These are phyloP conservation scores for Callinectes sapidus DNA, from an alignment of 2,888 invertebrate species.

Conservation along the genomic window DNA sequence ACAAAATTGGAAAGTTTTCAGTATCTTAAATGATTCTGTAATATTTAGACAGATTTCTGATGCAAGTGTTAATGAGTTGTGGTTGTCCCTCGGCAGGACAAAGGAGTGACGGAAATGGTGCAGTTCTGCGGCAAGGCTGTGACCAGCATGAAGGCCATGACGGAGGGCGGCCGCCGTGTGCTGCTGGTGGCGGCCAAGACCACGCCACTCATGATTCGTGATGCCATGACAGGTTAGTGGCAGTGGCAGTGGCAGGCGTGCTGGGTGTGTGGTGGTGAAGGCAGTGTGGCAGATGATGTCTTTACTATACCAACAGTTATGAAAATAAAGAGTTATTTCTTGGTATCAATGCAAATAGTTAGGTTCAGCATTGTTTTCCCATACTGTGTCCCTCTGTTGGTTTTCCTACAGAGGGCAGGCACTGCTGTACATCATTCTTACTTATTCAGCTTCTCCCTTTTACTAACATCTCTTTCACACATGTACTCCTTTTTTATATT, in stretches of 20 bases:
- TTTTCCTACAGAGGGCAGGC: too few relatives aligned
- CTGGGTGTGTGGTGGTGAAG: neutral
- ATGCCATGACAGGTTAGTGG: constrained; percentile 70
- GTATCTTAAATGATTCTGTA: neutral
- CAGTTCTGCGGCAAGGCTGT: constrained; percentile 66
- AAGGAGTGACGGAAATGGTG: constrained; percentile 60
- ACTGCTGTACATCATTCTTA: neutral
- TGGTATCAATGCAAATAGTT: neutral
- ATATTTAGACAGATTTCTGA: neutral
- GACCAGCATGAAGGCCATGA: constrained; percentile 62
- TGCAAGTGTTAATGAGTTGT: neutral
- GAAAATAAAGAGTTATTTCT: neutral
- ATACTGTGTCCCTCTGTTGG: too few relatives aligned
- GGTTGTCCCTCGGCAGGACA: constrained; percentile 30
- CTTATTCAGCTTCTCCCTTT: neutral
- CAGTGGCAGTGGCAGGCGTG: neutral
- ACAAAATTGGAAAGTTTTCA: neutral
- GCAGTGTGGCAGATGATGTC: neutral
- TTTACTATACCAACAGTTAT: neutral
- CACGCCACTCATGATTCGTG: constrained; percentile 69
- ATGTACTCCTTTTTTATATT: too few relatives aligned
- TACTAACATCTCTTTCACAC: too few relatives aligned
- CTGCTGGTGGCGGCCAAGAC: constrained; percentile 68
- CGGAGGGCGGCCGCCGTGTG: constrained; percentile 68
- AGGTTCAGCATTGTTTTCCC: too few relatives aligned